Evolutionary conservation across 2,888 invertebrate genomes (phyloP).

Genomic region (Stratiomys singularior): DNA sequence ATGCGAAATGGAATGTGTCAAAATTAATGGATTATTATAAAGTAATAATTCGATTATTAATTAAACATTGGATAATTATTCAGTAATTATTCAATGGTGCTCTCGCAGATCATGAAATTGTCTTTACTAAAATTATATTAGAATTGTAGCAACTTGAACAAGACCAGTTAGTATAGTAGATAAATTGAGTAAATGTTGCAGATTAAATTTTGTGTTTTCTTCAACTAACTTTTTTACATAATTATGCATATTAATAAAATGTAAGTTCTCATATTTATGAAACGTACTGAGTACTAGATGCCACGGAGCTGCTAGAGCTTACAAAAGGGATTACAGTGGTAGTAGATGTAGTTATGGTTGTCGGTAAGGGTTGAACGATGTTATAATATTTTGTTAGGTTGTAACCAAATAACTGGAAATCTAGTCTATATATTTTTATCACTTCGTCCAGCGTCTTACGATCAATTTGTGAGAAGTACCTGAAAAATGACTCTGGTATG

Average conservation of each 20-base stretch:
- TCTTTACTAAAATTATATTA: no score
- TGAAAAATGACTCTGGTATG: slow-evolving; percentile 46
- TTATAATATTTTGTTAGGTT: slow-evolving; percentile 69
- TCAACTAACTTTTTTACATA: not conserved
- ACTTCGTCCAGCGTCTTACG: slow-evolving; percentile 69
- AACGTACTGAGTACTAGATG: slow-evolving; percentile 21
- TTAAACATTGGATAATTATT: no score
- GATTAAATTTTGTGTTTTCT: no score
- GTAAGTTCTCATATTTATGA: not conserved
- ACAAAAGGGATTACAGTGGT: not conserved
- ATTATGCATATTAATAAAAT: not conserved
- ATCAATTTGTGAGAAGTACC: slow-evolving; percentile 71
- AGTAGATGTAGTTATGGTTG: slow-evolving; percentile 21
- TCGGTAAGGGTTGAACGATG: slow-evolving; percentile 64
- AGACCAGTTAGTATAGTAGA: no score
- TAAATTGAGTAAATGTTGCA: no score
- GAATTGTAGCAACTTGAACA: no score
- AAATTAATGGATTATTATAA: no score
- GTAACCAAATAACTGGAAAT: slow-evolving; percentile 78
- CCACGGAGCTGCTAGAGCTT: slow-evolving; percentile 27
- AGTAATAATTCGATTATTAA: no score
- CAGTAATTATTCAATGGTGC: no score
- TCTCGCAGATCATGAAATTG: no score
- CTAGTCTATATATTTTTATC: slow-evolving; percentile 72
- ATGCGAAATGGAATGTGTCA: no score